Conservation (phyloP, 2,113 vertebrate species). For the Dendrocopos noguchii region DNA sequence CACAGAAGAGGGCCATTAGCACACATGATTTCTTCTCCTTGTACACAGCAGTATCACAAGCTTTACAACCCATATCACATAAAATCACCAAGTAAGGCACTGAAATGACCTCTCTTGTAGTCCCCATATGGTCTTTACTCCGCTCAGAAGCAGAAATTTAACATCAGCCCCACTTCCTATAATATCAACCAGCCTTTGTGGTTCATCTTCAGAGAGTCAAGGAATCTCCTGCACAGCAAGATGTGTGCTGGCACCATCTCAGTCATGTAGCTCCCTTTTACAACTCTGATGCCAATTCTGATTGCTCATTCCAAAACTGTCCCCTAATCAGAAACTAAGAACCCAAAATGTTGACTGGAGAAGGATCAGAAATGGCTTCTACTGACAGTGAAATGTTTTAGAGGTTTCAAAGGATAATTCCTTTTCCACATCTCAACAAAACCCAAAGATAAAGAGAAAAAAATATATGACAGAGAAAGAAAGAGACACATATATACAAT, state of each 20-base stretch:
- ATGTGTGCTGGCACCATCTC: background rate
- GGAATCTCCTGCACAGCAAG: background rate
- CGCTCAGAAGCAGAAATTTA: background rate
- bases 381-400: background rate
- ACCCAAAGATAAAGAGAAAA: background rate
- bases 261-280: background rate
- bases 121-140: background rate
- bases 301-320: background rate
- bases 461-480: background rate
- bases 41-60: background rate
- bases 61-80: background rate
- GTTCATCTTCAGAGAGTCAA: background rate
- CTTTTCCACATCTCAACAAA: background rate
- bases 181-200: background rate
- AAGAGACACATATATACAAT: too few species aligned
- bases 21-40: background rate
- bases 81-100: background rate
- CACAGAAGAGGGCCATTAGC: background rate
- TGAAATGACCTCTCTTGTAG: background rate
- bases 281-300: background rate
- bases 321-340: background rate
- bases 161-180: background rate
- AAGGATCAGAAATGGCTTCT: background rate
- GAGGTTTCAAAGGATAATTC: background rate
- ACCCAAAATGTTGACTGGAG: background rate